phyloP scores from a whole-genome alignment of 2,797 vertebrate species.

The Fistularia commersonii region DNA sequence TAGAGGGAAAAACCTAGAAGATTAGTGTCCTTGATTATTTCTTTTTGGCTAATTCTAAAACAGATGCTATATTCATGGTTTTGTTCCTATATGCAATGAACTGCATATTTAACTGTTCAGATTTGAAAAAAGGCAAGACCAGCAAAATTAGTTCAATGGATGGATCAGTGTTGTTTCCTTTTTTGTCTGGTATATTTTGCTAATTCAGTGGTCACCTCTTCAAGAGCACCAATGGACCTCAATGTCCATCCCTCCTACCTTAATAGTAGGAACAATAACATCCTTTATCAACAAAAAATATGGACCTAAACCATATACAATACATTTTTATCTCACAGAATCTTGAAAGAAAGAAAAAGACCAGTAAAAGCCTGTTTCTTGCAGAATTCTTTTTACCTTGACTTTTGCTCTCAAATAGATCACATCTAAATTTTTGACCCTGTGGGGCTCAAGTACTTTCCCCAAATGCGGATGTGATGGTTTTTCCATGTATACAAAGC shows the following conservation, averaged over 20 bases:
- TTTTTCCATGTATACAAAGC: slow-evolving; percentile 48
- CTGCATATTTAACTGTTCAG: slow-evolving; percentile 27
- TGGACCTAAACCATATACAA: not conserved
- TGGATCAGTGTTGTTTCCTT: too few relatives aligned
- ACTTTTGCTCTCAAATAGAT: slow-evolving; percentile 23
- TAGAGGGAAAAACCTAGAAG: slow-evolving; percentile 32
- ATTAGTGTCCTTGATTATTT: slow-evolving; percentile 40
- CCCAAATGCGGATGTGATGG: slow-evolving; percentile 26
- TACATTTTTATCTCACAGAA: not conserved
- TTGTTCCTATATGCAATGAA: slow-evolving; percentile 32
- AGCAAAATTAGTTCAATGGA: too few relatives aligned
- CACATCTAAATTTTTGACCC: slow-evolving; percentile 31
- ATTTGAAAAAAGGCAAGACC: slow-evolving; percentile 8
- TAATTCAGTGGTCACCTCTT: too few relatives aligned
- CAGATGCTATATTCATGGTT: slow-evolving; percentile 48
- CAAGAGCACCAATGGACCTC: too few relatives aligned
- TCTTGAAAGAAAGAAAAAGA: slow-evolving; percentile 20
- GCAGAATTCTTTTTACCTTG: slow-evolving; percentile 24
- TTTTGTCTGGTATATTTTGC: too few relatives aligned
- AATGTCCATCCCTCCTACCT: too few relatives aligned
- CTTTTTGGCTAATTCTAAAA: slow-evolving; percentile 49
- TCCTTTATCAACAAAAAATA: too few relatives aligned
- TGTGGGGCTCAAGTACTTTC: slow-evolving; percentile 18
- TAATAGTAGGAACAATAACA: too few relatives aligned
- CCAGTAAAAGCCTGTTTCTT: slow-evolving; percentile 10